A percentile compares a stretch with the other conserved stretches of the same genome.
Evolutionary conservation across 2,888 invertebrate genomes (phyloP).

Genomic region (Himalopsyche kuldschensis): DNA sequence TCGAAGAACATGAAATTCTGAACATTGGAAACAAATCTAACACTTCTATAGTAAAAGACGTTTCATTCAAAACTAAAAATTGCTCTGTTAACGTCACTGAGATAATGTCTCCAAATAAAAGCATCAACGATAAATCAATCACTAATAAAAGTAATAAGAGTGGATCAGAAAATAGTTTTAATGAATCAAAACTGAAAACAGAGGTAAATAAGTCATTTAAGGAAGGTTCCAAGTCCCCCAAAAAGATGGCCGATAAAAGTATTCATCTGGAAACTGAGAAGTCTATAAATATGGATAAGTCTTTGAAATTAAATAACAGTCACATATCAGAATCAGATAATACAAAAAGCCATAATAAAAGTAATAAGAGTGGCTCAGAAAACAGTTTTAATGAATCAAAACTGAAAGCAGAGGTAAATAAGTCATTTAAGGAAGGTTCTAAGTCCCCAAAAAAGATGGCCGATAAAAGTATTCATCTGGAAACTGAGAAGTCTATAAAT

Average conservation of each 20-base stretch:
- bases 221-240: neutral
- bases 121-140: neutral
- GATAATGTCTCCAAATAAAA: neutral
- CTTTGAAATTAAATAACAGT: neutral
- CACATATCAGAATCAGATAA: neutral
- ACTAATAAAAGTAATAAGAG: neutral
- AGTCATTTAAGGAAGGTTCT: neutral
- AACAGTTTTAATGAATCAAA: neutral
- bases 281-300: neutral
- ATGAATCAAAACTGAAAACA: neutral
- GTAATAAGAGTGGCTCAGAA: neutral
- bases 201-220: neutral
- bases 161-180: neutral
- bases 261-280: neutral
- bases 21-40: neutral
- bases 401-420: neutral
- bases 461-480: neutral
- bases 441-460: neutral
- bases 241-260: neutral
- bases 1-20: slow-evolving; percentile 15
- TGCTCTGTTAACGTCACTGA: neutral
- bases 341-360: neutral
- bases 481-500: neutral
- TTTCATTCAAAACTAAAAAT: neutral
- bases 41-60: neutral